Percentiles rank a stretch among this genome's conserved stretches.
Evolutionary conservation across 2,888 invertebrate species (phyloP).

Genomic region (Pemphredon lugubris): DNA sequence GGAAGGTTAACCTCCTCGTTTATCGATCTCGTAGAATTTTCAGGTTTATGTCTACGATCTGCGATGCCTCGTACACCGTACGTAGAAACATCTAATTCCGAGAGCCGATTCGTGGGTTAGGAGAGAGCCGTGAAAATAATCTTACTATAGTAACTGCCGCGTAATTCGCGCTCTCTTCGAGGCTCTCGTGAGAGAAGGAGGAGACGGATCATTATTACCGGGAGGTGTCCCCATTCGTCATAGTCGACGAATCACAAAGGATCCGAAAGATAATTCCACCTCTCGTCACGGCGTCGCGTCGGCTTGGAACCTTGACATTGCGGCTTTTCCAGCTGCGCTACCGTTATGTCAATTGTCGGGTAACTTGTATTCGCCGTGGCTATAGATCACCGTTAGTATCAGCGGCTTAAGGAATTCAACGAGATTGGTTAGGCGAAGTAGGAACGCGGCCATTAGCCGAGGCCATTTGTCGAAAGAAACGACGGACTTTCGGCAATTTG

Average conservation of each 20-base stretch:
- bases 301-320: constrained; percentile 48
- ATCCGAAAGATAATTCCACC: constrained; percentile 11
- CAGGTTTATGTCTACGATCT: too few relatives aligned
- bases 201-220: too few relatives aligned
- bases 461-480: constrained; percentile 32
- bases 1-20: too few relatives aligned
- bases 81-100: too few relatives aligned
- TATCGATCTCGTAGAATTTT: too few relatives aligned
- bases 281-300: not conserved
- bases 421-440: constrained; percentile 46
- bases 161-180: too few relatives aligned
- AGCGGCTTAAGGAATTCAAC: constrained; percentile 32
- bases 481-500: constrained; percentile 21
- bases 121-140: too few relatives aligned
- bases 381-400: constrained; percentile 30
- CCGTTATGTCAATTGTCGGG: constrained; percentile 11
- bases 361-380: not conserved
- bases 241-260: not conserved
- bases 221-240: constrained; percentile 18
- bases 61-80: too few relatives aligned
- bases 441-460: constrained; percentile 23
- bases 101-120: too few relatives aligned
- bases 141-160: too few relatives aligned
- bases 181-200: too few relatives aligned
- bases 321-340: constrained; percentile 21